A percentile compares a stretch with the other conserved stretches of the same genome.
These are phyloP conservation scores for Acanthopleura granulata DNA, from an alignment of 2,888 invertebrate species.

Conservation along the genomic window DNA sequence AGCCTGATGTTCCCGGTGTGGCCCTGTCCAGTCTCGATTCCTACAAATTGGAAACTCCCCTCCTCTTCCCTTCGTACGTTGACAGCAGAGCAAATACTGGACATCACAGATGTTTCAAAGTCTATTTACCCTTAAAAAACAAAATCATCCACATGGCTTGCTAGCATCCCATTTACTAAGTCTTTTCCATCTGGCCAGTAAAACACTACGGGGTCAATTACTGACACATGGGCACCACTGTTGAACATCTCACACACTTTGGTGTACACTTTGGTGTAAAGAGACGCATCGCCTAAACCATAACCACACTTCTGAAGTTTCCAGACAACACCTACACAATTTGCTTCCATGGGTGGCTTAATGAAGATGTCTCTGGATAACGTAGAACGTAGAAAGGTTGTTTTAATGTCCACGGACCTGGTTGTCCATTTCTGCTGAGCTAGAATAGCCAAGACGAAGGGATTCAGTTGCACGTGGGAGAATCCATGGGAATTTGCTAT, in stretches of 20 bases:
- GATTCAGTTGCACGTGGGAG: constrained; percentile 23
- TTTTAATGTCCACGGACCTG: constrained; percentile 26
- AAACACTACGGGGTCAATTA: not conserved
- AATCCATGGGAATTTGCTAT: constrained; percentile 17
- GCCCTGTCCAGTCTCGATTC: not conserved
- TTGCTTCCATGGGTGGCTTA: not conserved
- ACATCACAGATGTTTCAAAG: not conserved
- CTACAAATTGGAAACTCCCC: not conserved
- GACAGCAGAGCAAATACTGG: not conserved
- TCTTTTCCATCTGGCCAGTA: constrained; percentile 2
- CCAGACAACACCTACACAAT: not conserved
- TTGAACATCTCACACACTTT: not conserved
- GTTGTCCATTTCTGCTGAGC: constrained; percentile 26
- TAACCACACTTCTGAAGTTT: not conserved
- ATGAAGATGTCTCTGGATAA: constrained; percentile 5
- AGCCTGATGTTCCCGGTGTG: not conserved
- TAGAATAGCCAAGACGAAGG: constrained; percentile 20
- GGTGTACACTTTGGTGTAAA: not conserved
- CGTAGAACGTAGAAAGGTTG: constrained; percentile 21
- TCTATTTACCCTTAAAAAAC: not conserved
- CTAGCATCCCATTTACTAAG: not conserved
- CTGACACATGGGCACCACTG: not conserved
- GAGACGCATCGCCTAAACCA: not conserved
- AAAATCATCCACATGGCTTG: constrained; percentile 15
- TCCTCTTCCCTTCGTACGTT: not conserved